Evolutionary conservation across 53 echinoderm and acorn worm genomes (phyloP), one percentile per base, ranked within the genome.

Genomic region (Crossaster papposus): DNA sequence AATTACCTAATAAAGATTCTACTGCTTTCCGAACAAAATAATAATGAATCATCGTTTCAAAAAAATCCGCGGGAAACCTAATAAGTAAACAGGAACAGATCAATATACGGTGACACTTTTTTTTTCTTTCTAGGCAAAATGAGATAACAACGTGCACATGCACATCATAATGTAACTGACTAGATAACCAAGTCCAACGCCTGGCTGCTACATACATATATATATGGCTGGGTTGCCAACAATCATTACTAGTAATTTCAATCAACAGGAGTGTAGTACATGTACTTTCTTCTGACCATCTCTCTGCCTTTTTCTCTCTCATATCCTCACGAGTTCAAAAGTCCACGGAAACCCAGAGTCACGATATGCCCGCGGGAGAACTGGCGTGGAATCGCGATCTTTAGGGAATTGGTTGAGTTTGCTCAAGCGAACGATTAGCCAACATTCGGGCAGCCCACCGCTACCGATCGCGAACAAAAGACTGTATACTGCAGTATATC

Each of bases 51-150:
- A 82, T 35, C 65, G 5, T 68, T 22, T 64, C 20, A 34, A 32
- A 35, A 73, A 73, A 73, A 64, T n/a, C 28, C 62, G 64, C 64
- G 82, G 68, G 65, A 82, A 82, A 64, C 82, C 65, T 65, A 82
- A 82, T 82, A 36, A 82, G 82, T 34, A 64, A 82, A 82, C 64
- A 82, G 82, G 82, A 82, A 82, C 36, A 50, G 17, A 82, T 82
- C 68, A 82, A 82, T 82, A 54, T 37, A 35, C 2, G 82, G 26
- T 36, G 64, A 64, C 64, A 73, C 74, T 14, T 10, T 73, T 73
- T 73, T 3, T 11, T 20, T 26, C 4, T 15, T 3, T 13, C 64
- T 18, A 3, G 64, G 28, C 10, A 68, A 68, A 28, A 28, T 23
- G 28, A 68, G 58, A 58, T 18, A 58, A 58, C 15, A 11, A 58